phyloP scores from a whole-genome alignment of 2,888 invertebrate genomes.

The Arrhopalites spinosus region DNA sequence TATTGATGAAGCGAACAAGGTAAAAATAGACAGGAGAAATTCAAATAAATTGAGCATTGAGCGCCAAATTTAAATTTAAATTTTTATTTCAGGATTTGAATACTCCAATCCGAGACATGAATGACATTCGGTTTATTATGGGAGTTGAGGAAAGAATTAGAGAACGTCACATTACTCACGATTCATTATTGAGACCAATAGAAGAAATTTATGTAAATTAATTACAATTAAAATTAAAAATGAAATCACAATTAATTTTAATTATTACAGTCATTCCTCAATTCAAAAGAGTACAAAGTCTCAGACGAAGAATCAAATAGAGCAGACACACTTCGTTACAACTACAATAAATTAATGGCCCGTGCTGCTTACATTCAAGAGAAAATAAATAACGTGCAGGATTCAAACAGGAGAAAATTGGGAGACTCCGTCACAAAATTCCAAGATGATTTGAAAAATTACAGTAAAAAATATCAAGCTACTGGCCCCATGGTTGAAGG shows the following conservation, averaged over 20 bases:
- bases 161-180: conserved; percentile 79
- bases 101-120: conserved; percentile 74
- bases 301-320: conserved; percentile 78
- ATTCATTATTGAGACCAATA: conserved; percentile 74
- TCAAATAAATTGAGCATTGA: neutral
- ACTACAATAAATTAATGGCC: conserved; percentile 75
- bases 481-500: conserved; percentile 85
- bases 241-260: neutral
- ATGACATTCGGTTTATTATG: conserved; percentile 74
- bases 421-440: conserved; percentile 72
- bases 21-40: neutral
- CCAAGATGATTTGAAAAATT: conserved; percentile 69
- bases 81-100: conserved; percentile 62
- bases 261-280: conserved; percentile 64
- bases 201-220: conserved; percentile 72
- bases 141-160: conserved; percentile 74
- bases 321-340: conserved; percentile 77
- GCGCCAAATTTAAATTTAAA: neutral
- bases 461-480: conserved; percentile 73
- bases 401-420: conserved; percentile 73
- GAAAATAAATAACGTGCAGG: conserved; percentile 74
- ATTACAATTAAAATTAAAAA: neutral
- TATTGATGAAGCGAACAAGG: conserved; percentile 73
- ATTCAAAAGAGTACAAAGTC: conserved; percentile 61
- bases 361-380: conserved; percentile 74